These are phyloP conservation scores for Dryobates pubescens DNA, from an alignment of 2,797 vertebrate genomes.

Conservation along the genomic window DNA sequence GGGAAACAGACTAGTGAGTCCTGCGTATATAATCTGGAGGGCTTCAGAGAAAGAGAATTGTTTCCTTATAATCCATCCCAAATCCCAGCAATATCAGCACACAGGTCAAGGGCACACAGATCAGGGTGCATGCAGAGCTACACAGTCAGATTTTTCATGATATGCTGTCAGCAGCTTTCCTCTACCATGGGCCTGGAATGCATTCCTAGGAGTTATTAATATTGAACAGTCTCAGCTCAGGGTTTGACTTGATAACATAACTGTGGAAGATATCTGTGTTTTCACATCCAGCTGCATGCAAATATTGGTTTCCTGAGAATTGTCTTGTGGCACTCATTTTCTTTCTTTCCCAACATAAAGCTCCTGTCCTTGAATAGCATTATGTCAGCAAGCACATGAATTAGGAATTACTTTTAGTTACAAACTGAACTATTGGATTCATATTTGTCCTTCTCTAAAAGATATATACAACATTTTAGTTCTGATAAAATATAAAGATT, in stretches of 20 bases:
- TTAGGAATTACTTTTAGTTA: background rate
- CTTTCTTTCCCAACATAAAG: background rate
- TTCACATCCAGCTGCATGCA: background rate
- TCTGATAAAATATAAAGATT: background rate
- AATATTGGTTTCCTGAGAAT: background rate
- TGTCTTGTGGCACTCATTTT: background rate
- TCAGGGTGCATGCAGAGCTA: background rate
- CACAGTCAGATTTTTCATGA: rapidly evolving
- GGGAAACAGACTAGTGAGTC: background rate
- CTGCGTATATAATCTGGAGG: background rate
- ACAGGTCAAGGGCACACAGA: background rate
- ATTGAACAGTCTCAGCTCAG: background rate
- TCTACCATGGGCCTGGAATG: background rate
- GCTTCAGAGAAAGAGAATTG: background rate
- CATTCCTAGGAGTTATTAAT: background rate
- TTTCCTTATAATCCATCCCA: background rate
- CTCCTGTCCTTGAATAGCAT: background rate
- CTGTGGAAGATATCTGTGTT: background rate
- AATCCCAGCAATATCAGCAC: background rate
- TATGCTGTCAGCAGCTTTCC: background rate
- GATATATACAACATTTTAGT: background rate
- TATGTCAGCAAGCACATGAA: background rate
- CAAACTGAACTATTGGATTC: background rate
- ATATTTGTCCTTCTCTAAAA: background rate
- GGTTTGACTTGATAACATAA: background rate